A percentile compares a stretch with the other conserved stretches of the same genome.
phyloP scores from a whole-genome alignment of 53 echinoderm and acorn worm genomes.

The Mesocentrotus franciscanus region DNA sequence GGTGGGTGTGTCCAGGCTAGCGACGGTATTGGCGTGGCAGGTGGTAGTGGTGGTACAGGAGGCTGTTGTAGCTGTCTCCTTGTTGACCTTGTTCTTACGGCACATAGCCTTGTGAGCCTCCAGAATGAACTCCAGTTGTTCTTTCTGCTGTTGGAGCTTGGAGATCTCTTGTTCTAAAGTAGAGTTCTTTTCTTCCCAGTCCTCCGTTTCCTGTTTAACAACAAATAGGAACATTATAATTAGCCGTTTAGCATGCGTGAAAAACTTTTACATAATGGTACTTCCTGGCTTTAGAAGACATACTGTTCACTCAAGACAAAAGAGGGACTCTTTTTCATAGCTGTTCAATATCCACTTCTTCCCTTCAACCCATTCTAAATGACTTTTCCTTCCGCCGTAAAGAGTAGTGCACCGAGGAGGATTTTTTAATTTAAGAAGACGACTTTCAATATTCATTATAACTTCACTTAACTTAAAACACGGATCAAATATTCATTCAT shows the following conservation, averaged over 20 bases:
- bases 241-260: not conserved
- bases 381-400: not conserved
- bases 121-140: conserved; percentile 95
- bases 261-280: not conserved
- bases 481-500: not conserved
- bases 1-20: conserved; percentile 88
- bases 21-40: conserved; percentile 80
- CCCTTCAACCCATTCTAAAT: not conserved
- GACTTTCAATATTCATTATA: not conserved
- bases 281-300: conserved; percentile 34
- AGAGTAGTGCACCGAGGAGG: not conserved
- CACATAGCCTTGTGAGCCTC: conserved; percentile 99
- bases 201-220: conserved; percentile 89
- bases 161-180: conserved; percentile 91
- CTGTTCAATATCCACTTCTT: conserved; percentile 12
- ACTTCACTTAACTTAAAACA: not conserved
- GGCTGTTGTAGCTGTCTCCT: conserved; percentile 71
- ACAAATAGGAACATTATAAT: conserved; percentile 10
- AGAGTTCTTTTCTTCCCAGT: conserved; percentile 97
- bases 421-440: not conserved
- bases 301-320: not conserved
- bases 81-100: conserved; percentile 79
- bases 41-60: conserved; percentile 67
- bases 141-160: conserved; percentile 97
- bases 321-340: not conserved